Percentiles rank a stretch among this genome's conserved stretches.
Evolutionary conservation across 1,140 invertebrate species (phyloP).

Genomic region (Coboldia fuscipes): DNA sequence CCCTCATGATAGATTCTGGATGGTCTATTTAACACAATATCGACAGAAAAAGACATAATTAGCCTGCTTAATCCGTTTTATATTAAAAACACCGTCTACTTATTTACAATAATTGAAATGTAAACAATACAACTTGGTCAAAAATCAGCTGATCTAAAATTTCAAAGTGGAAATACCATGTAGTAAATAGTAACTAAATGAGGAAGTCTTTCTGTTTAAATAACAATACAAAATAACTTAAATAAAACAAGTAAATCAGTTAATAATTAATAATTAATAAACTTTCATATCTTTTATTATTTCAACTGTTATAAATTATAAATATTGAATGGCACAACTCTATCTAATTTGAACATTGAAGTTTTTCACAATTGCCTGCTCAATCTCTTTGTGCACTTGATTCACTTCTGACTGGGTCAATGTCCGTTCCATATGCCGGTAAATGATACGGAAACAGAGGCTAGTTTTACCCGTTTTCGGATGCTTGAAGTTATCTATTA

Average conservation of each 20-base stretch:
- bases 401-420: slow-evolving; percentile 79
- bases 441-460: slow-evolving; percentile 83
- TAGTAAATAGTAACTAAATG: no score
- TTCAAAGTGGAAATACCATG: no score
- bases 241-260: no score
- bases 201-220: no score
- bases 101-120: no score
- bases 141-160: no score
- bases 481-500: slow-evolving; percentile 77
- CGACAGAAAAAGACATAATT: slow-evolving; percentile 12
- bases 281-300: not conserved
- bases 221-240: no score
- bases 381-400: slow-evolving; percentile 60
- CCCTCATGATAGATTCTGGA: slow-evolving; percentile 21
- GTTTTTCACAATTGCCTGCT: slow-evolving; percentile 26
- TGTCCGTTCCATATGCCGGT: slow-evolving; percentile 80
- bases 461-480: slow-evolving; percentile 65
- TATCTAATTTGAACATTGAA: slow-evolving; percentile 56
- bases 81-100: no score
- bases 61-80: no score
- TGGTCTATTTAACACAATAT: slow-evolving; percentile 18
- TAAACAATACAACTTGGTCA: no score
- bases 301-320: not conserved
- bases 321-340: no score
- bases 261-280: no score